Percentiles rank a stretch among this genome's conserved stretches.
Conservation (phyloP, 2,113 vertebrate genomes). For the Ardeotis arabs region DNA sequence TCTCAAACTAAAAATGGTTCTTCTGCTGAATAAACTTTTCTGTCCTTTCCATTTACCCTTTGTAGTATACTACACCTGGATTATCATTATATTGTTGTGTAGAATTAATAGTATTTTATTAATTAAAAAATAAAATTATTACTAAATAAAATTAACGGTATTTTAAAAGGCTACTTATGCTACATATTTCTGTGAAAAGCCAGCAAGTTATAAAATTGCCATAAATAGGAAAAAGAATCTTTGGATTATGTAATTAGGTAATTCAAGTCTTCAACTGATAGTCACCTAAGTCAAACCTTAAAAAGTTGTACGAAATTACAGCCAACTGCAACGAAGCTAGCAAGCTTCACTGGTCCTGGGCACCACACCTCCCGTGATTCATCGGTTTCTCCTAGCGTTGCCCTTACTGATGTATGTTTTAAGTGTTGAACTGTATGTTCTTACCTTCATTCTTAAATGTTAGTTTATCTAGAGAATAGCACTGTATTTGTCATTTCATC, state of each 20-base stretch:
- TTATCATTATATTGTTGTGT: neutral
- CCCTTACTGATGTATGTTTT: too few species aligned
- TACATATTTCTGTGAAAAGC: neutral
- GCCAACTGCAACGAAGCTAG: neutral
- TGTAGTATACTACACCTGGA: neutral
- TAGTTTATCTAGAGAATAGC: neutral
- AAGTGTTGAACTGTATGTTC: neutral
- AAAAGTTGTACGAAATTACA: neutral
- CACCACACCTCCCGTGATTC: neutral
- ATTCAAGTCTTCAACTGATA: neutral
- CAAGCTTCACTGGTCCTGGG: neutral
- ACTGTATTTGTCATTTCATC: neutral
- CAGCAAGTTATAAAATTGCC: neutral
- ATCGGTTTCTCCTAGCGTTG: neutral
- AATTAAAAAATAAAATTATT: neutral
- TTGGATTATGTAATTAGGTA: neutral
- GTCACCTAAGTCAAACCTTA: neutral
- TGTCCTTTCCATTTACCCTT: neutral
- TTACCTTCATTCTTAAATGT: neutral
- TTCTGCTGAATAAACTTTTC: neutral
- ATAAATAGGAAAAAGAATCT: neutral
- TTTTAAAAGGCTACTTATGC: neutral
- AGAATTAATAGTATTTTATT: neutral
- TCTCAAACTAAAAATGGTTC: neutral
- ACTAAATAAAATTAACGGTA: neutral